A percentile compares a stretch with the other conserved stretches of the same genome.
phyloP scores from a whole-genome alignment of 23 tunicate genomes.

The Aplidium turbinatum region DNA sequence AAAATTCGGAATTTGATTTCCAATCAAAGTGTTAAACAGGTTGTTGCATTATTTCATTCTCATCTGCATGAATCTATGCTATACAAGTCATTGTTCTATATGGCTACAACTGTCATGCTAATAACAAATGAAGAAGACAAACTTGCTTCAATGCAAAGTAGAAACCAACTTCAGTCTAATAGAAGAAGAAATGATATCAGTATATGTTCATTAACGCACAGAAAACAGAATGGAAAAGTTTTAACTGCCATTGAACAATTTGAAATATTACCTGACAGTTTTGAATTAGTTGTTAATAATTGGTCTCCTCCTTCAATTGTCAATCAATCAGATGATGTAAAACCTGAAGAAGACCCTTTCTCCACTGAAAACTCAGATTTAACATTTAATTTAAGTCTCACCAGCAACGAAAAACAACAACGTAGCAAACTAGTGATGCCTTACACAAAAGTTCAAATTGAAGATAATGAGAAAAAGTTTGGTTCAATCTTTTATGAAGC shows the following conservation, averaged over 20 bases:
- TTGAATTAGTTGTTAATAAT: neutral
- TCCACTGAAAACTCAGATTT: neutral
- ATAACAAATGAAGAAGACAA: conserved; percentile 11
- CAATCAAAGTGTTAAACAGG: neutral
- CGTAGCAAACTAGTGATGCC: conserved; percentile 67
- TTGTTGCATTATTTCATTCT: conserved; percentile 6
- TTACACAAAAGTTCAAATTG: conserved; percentile 42
- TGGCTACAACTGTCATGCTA: neutral
- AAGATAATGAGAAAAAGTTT: conserved; percentile 20
- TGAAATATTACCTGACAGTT: neutral
- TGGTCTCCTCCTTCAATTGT: neutral
- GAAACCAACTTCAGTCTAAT: neutral
- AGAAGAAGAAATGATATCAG: neutral
- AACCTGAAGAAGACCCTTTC: neutral
- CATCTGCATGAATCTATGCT: neutral
- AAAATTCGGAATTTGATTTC: neutral
- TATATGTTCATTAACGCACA: neutral
- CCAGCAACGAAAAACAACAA: conserved; percentile 39
- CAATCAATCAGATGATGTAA: neutral
- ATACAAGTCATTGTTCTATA: neutral
- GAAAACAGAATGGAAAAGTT: conserved; percentile 33
- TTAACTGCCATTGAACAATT: conserved; percentile 6
- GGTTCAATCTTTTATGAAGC: conserved; percentile 72
- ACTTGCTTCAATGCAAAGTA: no score
- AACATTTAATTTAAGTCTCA: conserved; percentile 61